phyloP scores from a whole-genome alignment of 2,797 vertebrate genomes.

The Macropodus opercularis region DNA sequence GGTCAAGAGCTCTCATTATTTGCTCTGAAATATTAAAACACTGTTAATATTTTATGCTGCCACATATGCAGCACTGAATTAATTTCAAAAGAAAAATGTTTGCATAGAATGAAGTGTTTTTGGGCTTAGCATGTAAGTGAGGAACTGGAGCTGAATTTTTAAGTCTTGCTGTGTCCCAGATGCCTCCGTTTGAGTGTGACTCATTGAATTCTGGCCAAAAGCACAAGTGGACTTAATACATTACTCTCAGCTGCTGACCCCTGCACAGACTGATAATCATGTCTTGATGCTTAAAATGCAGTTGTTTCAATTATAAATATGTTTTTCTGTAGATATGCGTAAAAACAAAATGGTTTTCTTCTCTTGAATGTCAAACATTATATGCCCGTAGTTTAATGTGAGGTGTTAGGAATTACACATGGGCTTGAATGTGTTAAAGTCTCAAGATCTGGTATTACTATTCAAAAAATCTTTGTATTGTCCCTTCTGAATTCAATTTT shows the following conservation, averaged over 20 bases:
- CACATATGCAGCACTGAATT: slow-evolving; percentile 68
- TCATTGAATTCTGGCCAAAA: slow-evolving; percentile 7
- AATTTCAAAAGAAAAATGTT: slow-evolving; percentile 70
- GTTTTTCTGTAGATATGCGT: neutral
- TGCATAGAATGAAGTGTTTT: slow-evolving; percentile 49
- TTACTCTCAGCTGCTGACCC: slow-evolving; percentile 9
- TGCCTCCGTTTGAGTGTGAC: slow-evolving; percentile 21
- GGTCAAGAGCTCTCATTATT: slow-evolving; percentile 81
- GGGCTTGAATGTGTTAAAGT: no score
- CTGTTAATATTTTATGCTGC: slow-evolving; percentile 76
- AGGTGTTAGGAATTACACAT: no score
- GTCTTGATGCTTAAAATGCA: neutral
- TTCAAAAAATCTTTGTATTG: no score
- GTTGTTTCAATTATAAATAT: neutral
- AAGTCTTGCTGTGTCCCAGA: slow-evolving; percentile 9
- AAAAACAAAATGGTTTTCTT: no score
- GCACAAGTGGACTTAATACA: neutral
- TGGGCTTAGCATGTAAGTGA: slow-evolving; percentile 23
- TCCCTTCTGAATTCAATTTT: no score
- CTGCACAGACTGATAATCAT: neutral
- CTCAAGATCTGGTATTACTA: no score
- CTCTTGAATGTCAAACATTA: no score
- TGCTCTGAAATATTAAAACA: slow-evolving; percentile 80
- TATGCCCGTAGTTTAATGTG: no score
- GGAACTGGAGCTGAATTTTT: slow-evolving; percentile 42